Evolutionary conservation across 2,888 invertebrate genomes (phyloP).

Genomic region (Campoletis raptor): DNA sequence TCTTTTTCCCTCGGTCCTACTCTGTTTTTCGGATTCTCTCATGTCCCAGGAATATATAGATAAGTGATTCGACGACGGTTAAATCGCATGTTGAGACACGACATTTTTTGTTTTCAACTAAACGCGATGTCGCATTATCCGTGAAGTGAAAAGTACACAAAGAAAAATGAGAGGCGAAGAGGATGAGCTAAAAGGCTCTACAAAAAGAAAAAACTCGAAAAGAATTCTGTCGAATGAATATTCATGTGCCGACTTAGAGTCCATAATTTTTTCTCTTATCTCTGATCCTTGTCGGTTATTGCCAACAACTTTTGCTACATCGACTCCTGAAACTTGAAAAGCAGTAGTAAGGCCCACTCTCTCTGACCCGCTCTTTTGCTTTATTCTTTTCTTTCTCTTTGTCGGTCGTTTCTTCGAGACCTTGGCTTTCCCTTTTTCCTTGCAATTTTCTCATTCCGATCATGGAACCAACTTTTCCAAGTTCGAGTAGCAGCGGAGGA

Average conservation of each 20-base stretch:
- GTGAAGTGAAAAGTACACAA: conserved; percentile 51
- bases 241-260: conserved; percentile 62
- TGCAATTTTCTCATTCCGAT: conserved; percentile 42
- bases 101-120: conserved; percentile 46
- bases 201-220: conserved; percentile 18
- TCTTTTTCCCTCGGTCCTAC: not conserved
- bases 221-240: conserved; percentile 61
- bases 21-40: conserved; percentile 2
- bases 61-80: conserved; percentile 59
- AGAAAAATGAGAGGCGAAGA: not conserved
- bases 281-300: conserved; percentile 55
- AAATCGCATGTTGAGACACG: conserved; percentile 45
- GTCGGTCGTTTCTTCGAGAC: conserved; percentile 13
- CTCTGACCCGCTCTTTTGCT: not conserved
- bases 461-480: conserved; percentile 53
- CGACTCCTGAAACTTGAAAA: conserved; percentile 58
- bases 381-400: not conserved
- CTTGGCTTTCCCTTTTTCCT: conserved; percentile 11
- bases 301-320: conserved; percentile 58
- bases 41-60: conserved; percentile 46
- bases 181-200: conserved; percentile 17
- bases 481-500: conserved; percentile 56
- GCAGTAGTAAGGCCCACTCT: conserved; percentile 14
- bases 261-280: conserved; percentile 62
- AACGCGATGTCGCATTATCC: conserved; percentile 35